Conservation (phyloP, 1,140 invertebrate genomes). For the Bombus soroeensis region DNA sequence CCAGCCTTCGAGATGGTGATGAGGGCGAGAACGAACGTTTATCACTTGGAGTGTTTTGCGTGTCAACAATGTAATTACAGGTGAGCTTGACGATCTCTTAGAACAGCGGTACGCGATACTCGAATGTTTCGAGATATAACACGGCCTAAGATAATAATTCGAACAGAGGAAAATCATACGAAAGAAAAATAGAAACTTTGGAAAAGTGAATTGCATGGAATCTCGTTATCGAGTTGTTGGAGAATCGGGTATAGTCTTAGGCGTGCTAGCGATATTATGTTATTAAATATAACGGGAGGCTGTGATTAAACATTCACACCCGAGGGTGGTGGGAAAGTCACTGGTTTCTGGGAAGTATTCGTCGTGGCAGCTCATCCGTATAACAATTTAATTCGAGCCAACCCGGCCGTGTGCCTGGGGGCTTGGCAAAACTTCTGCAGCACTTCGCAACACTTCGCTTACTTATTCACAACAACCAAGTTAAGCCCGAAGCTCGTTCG, state of each 20-base stretch:
- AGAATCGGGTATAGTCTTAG: neutral
- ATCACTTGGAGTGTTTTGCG: constrained; percentile 98
- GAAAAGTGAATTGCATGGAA: neutral
- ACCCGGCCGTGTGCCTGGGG: constrained; percentile 57
- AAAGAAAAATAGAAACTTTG: neutral
- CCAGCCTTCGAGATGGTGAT: constrained; percentile 99
- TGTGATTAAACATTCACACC: constrained; percentile 79
- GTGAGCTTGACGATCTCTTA: constrained; percentile 82
- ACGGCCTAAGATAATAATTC: neutral
- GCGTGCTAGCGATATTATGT: constrained; percentile 58
- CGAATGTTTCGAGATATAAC: neutral
- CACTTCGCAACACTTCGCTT: constrained; percentile 81
- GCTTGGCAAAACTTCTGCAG: constrained; percentile 75
- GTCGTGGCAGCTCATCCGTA: constrained; percentile 80
- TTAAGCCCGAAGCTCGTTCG: constrained; percentile 79
- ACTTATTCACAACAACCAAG: constrained; percentile 82
- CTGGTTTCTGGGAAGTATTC: constrained; percentile 73
- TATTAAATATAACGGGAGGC: constrained; percentile 75
- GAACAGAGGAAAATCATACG: neutral
- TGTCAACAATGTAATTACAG: constrained; percentile 98
- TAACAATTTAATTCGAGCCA: constrained; percentile 81
- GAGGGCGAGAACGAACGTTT: constrained; percentile 96
- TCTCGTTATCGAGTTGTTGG: neutral
- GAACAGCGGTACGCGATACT: neutral
- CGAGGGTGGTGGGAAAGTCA: constrained; percentile 66